phyloP scores from a whole-genome alignment of 1,140 invertebrate species.

The Bombus waltoni region DNA sequence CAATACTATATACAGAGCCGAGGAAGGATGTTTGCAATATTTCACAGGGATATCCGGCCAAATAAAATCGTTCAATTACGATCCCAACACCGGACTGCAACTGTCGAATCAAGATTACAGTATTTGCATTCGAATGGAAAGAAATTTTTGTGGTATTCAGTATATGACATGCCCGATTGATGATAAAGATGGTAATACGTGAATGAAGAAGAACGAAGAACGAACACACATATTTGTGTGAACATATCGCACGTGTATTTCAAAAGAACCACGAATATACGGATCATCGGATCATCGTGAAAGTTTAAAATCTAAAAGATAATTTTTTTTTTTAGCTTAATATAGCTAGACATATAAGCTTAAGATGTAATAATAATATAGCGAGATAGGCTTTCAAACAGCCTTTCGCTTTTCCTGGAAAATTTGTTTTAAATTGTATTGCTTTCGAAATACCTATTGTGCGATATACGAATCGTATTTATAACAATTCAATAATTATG shows the following conservation, averaged over 20 bases:
- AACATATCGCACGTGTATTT: too few species aligned
- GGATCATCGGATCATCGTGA: too few species aligned
- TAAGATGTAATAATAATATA: too few species aligned
- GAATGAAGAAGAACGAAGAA: neutral
- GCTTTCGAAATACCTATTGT: neutral
- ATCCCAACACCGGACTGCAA: constrained; percentile 88
- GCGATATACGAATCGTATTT: neutral
- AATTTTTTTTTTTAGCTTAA: too few species aligned
- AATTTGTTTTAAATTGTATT: too few species aligned
- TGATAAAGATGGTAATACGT: constrained; percentile 60
- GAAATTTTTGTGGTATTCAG: constrained; percentile 94
- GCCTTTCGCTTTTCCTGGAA: too few species aligned
- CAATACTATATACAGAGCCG: constrained; percentile 89
- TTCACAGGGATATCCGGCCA: constrained; percentile 91
- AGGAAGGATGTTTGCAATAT: constrained; percentile 93
- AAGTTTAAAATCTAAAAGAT: too few species aligned
- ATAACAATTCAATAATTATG: neutral
- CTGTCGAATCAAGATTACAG: constrained; percentile 95
- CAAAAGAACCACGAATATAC: too few species aligned
- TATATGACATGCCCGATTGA: constrained; percentile 89
- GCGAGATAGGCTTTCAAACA: too few species aligned
- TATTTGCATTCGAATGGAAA: constrained; percentile 91
- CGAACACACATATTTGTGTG: neutral
- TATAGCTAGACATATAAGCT: too few species aligned
- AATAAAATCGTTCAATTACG: constrained; percentile 92